Conservation (phyloP, 2,113 vertebrate genomes). For the Girardinichthys multiradiatus region DNA sequence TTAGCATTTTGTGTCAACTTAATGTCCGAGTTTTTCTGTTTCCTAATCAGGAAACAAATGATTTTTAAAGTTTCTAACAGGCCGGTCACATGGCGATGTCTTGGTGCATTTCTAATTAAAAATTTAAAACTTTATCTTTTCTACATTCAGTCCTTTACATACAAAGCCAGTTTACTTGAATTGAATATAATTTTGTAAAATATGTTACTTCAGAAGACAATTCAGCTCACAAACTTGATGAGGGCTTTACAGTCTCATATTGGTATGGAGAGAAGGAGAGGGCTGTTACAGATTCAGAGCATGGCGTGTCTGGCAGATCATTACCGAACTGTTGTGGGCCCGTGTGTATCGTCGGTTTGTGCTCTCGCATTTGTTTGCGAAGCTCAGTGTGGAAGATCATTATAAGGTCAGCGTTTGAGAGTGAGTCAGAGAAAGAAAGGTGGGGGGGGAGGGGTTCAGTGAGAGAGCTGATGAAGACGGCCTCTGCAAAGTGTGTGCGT, state of each 20-base stretch:
- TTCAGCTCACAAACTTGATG: not conserved
- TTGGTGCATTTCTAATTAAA: too few species aligned
- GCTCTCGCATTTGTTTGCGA: constrained; percentile 15
- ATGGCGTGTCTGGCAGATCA: constrained; percentile 56
- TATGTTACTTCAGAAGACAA: not conserved
- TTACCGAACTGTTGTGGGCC: constrained; percentile 55
- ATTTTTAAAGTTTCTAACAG: too few species aligned
- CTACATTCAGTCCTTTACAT: not conserved
- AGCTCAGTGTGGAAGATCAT: constrained; percentile 45
- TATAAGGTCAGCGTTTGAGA: constrained; percentile 60
- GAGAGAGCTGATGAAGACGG: constrained; percentile 31
- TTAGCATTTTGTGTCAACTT: too few species aligned
- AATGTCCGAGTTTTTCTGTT: too few species aligned
- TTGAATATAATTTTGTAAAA: not conserved
- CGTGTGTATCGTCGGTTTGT: constrained; percentile 12
- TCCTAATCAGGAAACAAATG: too few species aligned
- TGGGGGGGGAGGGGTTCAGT: constrained; percentile 42
- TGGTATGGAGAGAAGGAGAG: constrained; percentile 40
- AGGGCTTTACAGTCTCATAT: not conserved
- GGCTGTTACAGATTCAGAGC: constrained; percentile 62
- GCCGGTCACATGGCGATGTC: too few species aligned
- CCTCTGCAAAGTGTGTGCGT: constrained; percentile 12
- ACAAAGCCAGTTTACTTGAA: not conserved
- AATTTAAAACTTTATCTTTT: not conserved
- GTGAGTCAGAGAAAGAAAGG: constrained; percentile 25